These are phyloP conservation scores for Porites evermanni DNA, from an alignment of 92 coral and sea anemone genomes.

Conservation along the genomic window DNA sequence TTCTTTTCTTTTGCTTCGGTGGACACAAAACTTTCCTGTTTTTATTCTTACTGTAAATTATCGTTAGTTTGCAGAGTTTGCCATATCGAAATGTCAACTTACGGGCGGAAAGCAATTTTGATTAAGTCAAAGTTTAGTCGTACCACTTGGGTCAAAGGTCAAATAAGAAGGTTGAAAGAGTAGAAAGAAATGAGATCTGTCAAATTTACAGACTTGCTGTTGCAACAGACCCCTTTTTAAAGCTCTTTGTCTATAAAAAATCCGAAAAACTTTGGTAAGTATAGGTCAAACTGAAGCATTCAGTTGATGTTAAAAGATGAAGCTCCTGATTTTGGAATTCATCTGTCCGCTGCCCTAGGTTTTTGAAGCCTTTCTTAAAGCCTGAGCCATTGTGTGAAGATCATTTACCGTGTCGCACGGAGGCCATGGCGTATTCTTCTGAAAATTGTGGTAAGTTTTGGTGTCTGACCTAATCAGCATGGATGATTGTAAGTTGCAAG, in stretches of 20 bases:
- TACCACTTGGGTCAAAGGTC: too few species aligned
- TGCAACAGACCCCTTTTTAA: not conserved
- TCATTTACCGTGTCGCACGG: not conserved
- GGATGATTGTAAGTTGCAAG: too few species aligned
- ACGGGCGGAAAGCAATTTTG: too few species aligned
- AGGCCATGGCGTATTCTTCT: not conserved
- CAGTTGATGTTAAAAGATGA: not conserved
- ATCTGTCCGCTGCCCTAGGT: not conserved
- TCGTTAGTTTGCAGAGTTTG: too few species aligned
- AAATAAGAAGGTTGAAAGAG: too few species aligned
- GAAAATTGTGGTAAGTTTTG: not conserved
- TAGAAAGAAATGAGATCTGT: not conserved
- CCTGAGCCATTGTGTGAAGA: not conserved
- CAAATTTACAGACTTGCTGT: slow-evolving; percentile 7
- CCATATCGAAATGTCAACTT: too few species aligned
- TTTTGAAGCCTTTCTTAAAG: not conserved
- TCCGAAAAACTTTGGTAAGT: not conserved
- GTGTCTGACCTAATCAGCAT: not conserved
- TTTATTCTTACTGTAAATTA: too few species aligned
- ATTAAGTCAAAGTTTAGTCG: too few species aligned
- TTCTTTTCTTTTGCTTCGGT: too few species aligned
- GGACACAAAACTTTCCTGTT: too few species aligned
- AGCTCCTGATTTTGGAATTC: not conserved
- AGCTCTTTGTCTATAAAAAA: too few species aligned
- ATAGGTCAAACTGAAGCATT: not conserved